Base-by-base conservation (phyloP, 2,797 vertebrate species). In the Myripristis murdjan region DNA sequence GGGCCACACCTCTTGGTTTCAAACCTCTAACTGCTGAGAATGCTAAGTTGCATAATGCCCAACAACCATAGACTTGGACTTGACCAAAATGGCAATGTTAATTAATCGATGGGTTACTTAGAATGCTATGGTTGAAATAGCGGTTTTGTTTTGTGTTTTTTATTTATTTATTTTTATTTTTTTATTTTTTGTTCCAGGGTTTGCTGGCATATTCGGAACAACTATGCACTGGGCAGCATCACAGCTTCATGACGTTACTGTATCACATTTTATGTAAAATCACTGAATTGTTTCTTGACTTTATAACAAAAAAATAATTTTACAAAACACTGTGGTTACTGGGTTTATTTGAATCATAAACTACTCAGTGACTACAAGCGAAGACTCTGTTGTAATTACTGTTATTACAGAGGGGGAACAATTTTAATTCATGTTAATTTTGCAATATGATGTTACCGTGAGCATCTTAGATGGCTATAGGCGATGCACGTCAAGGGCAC, bases 1-100 rank as follows among this genome's bases (percentile, higher is more conserved):
- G 37, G 33, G 23, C 80, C 53, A 18, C 54, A 64, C 58, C 35
- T 71, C 60, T 60, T n/a, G 1, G 53, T 49, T 71, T 83, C 49
- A 54, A 66, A 64, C 20, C 41, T 43, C 46, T 24, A 18, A 57
- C 54, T 18, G 12, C 15, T 16, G 20, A 39, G 54, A 57, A 57
- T 57, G 35, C 33, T 22, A 22, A 37, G 54, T 57, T 57, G 22
- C 54, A 20, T 54, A 54, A 54, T 20, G 18, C 28, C 16, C 18
- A 54, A 54, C 28, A 12, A n/a, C 28, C 24, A 6, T 18, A 12
- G 28, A 24, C 52, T 14, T 10, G 5, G 28, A 24, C 52, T 33
- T 3, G 6, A 18, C 7, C 26, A n/a, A 16, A 24, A 28, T 16
- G 26, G 31, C 5, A n/a, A 28, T 28, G n/a, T 2, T 15, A 22